Base-by-base conservation (phyloP, 1,140 invertebrate genomes). In the Ctenoplectra terminalis region DNA sequence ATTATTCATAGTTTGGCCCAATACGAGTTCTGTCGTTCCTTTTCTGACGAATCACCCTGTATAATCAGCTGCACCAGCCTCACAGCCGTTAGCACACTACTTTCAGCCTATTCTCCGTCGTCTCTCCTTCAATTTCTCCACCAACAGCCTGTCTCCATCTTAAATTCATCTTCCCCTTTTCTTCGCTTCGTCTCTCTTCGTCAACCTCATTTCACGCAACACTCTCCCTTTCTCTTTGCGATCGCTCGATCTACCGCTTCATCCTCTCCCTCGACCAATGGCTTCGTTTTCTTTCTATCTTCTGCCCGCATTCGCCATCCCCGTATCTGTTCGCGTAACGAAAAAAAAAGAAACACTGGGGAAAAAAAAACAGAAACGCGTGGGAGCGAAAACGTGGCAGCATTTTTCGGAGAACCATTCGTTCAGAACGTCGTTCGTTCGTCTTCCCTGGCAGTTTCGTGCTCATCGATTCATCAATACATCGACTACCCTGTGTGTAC, bases 341-440 rank as follows among this genome's bases (percentile, higher is more conserved):
- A 40, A 26, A 43, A 23, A n/a, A 26, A 13, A 26, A 60, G 31
- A 43, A 4, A 43, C 56, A 67, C 34, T 29, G 43, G 34, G 61
- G 61, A 52, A 34, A 58, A 76, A 56, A 72, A 61, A 9, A 46
- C 23, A 56, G 31, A 37, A 77, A 54, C 48, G 37, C 29, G 74
- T 77, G 67, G 29, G 56, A 79, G n/a, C 69, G 23, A 72, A n/a
- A 60, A 0, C 66, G 52, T 72, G 26, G n/a, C 67, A 29, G 31
- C 69, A 17, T 79, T 61, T 48, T 72, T 72, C 56, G 56, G 43
- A n/a, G 76, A 79, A 50, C 37, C 40, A 63, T 13, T 75, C n/a
- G 60, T 3, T 15, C 17, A 23, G n/a, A 58, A 77, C 40, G 23
- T 15, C 34, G 48, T 54, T 40, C 31, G 13, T 26, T 17, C 50